Evolutionary conservation across 2,797 vertebrate species (phyloP).

Genomic region (Sparidentex hasta): DNA sequence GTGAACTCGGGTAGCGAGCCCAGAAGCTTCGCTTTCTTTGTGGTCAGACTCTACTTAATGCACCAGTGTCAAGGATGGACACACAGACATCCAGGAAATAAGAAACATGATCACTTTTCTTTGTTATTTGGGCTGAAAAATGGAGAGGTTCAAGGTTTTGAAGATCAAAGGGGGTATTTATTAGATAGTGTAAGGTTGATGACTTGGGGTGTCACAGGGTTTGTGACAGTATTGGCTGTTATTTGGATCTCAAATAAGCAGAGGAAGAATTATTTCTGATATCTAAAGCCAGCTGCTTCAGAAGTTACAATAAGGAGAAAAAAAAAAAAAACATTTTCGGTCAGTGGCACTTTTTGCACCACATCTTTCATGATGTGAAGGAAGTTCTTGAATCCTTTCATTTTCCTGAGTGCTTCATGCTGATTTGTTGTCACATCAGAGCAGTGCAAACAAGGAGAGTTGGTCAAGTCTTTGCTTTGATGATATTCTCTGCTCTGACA

Average conservation of each 20-base stretch:
- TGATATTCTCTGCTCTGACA: slow-evolving; percentile 91
- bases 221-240: too few species aligned
- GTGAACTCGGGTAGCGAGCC: slow-evolving; percentile 92
- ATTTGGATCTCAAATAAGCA: too few species aligned
- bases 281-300: slow-evolving; percentile 8
- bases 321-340: not conserved
- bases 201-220: too few species aligned
- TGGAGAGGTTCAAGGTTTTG: slow-evolving; percentile 13
- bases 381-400: slow-evolving; percentile 75
- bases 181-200: slow-evolving; percentile 12
- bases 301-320: not conserved
- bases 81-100: not conserved
- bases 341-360: slow-evolving; percentile 74
- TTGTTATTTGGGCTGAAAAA: not conserved
- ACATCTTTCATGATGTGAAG: slow-evolving; percentile 57
- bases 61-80: slow-evolving; percentile 81
- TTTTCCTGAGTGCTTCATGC: slow-evolving; percentile 36
- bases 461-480: slow-evolving; percentile 86
- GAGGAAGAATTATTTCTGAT: not conserved
- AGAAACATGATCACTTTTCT: not conserved
- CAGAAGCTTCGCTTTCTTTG: slow-evolving; percentile 92
- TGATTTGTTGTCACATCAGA: slow-evolving; percentile 26
- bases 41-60: slow-evolving; percentile 89
- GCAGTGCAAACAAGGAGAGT: slow-evolving; percentile 56
- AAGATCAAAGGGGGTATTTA: slow-evolving; percentile 10